Evolutionary conservation across 2,797 vertebrate species (phyloP), one percentile per base, ranked within the genome.

Genomic region (Spinus pinus): DNA sequence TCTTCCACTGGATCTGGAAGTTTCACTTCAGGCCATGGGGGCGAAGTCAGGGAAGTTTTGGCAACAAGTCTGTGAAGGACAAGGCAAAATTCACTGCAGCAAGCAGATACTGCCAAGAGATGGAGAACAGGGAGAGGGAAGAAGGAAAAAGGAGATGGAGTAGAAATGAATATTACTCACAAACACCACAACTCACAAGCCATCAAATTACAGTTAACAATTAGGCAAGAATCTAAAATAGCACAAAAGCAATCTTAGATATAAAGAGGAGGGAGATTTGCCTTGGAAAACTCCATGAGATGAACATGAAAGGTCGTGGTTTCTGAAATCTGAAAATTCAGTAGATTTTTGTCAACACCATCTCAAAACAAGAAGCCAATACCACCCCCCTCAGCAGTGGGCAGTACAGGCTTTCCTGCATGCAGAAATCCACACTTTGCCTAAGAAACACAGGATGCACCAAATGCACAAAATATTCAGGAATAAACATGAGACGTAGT

Each of bases 21-120:
- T 4, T 92, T 70, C 31, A 98, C 79, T 81, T 98, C 97, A 25
- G 98, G 94, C 99, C 99, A 99, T 0, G 98, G 99, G 0, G 99
- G 99, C 0, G 98, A 98, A 41, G 98, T 98, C 90, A 99, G 96
- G 7, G 99, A 99, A 0, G 99, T 99, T 93, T 97, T 97, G 28
- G 99, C 98, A 65, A 98, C 72, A 6, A 96, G 93, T 15, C 98
- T 99, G 96, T 28, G 70, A 90, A 94, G 2, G 22, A 65, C 2
- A 90, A 85, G 30, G 46, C 9, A 71, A 90, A 58, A 88, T 14
- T 80, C 51, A 84, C 19, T 81, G 42, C 44, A 77, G 89, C 47
- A 80, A 78, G 39, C 37, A 47, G 50, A 17, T 5, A 37, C 2
- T 23, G 23, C 14, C 56, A 60, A 25, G 53, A 46, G 41, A 56